These are phyloP conservation scores for Parapsyche elsis DNA, from an alignment of 1,140 invertebrate genomes.

Conservation along the genomic window DNA sequence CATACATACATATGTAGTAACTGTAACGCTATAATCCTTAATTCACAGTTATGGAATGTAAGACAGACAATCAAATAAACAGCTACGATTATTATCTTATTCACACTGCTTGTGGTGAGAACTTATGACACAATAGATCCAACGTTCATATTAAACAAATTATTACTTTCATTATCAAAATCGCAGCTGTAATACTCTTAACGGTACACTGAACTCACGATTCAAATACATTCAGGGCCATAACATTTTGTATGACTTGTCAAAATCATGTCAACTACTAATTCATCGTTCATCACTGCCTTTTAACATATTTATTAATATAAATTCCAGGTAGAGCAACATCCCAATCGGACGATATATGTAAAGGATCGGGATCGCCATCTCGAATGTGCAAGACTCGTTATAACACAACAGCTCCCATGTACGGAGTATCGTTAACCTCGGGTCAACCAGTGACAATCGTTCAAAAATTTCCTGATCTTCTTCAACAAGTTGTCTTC, in stretches of 20 bases:
- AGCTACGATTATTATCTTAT: background rate
- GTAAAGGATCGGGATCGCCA: constrained; percentile 69
- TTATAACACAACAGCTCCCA: constrained; percentile 92
- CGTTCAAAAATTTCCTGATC: constrained; percentile 93
- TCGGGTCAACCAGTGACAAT: constrained; percentile 93
- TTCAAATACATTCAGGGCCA: no score
- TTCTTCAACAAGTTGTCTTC: constrained; percentile 93
- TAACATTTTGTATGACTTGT: no score
- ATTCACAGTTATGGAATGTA: background rate
- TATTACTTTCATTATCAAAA: no score
- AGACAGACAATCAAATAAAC: background rate
- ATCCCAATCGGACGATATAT: constrained; percentile 57
- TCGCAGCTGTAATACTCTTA: no score
- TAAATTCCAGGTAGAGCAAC: constrained; percentile 62
- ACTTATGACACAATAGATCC: background rate
- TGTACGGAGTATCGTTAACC: constrained; percentile 92
- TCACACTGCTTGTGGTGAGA: background rate
- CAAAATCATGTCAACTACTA: no score
- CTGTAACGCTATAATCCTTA: background rate
- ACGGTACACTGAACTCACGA: no score
- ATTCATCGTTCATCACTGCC: no score
- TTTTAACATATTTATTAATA: no score
- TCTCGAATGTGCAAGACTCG: constrained; percentile 84
- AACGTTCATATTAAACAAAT: no score
- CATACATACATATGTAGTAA: no score